These are phyloP conservation scores for Choreutis nemorana DNA, from an alignment of 2,888 invertebrate genomes.

Conservation along the genomic window DNA sequence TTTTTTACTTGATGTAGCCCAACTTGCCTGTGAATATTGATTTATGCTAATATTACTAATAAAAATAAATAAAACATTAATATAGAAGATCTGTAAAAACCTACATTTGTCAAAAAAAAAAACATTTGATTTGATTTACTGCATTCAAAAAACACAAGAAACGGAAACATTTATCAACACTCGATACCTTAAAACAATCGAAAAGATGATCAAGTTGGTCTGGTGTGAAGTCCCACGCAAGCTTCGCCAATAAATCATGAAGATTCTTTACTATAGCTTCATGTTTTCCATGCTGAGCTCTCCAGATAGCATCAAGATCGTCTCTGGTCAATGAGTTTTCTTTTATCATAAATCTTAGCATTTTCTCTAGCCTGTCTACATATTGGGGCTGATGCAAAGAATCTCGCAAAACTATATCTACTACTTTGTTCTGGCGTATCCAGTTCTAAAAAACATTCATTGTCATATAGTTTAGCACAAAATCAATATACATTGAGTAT, in stretches of 20 bases:
- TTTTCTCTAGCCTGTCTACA: conserved; percentile 97
- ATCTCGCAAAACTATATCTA: conserved; percentile 94
- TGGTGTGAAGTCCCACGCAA: conserved; percentile 98
- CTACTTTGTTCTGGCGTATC: conserved; percentile 95
- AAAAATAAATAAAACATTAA: conserved; percentile 5
- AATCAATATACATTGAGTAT: no score
- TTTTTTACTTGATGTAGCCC: conserved; percentile 95
- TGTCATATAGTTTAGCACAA: neutral
- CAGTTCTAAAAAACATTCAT: conserved; percentile 71
- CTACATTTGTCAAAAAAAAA: neutral
- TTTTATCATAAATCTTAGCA: conserved; percentile 96
- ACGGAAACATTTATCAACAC: conserved; percentile 13
- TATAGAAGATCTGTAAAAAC: no score
- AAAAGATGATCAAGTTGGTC: conserved; percentile 97
- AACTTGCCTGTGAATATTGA: conserved; percentile 73
- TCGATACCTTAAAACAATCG: conserved; percentile 89
- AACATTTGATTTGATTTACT: conserved; percentile 3
- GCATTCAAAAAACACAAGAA: neutral
- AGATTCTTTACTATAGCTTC: conserved; percentile 98
- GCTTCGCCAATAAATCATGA: conserved; percentile 93
- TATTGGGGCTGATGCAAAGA: conserved; percentile 98
- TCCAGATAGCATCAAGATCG: conserved; percentile 96
- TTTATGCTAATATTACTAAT: conserved; percentile 1
- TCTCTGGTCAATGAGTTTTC: conserved; percentile 87
- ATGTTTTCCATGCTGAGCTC: conserved; percentile 96